Evolutionary conservation across 1,140 invertebrate species (phyloP), one percentile per base, ranked within the genome.

Genomic region (Calliphora vicina): DNA sequence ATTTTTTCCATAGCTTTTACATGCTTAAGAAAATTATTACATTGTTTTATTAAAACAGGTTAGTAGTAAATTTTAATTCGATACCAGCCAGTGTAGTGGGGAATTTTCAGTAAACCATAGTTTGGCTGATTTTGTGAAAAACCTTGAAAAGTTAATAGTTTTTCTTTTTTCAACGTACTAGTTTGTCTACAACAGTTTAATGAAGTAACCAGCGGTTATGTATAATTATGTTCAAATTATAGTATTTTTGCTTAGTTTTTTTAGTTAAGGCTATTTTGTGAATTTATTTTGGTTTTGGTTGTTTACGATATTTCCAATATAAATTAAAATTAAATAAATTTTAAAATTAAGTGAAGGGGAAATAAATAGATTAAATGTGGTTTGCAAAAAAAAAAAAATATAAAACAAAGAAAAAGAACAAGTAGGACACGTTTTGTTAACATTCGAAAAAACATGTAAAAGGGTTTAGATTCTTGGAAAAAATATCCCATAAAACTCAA

Each of bases 41-140:
- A 67, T 67, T 67, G 61, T 67, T 67, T 57, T 67, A 67, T 67
- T 67, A 67, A 67, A 67, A 67, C 61, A 67, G 61, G 61, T 67
- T 67, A 67, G 61, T 67, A 67, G 61, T 67, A 67, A 67, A 67
- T 67, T 67, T 20, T 67, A 10, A 61, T 61, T 15, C n/a, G 5
- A 17, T 61, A n/a, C n/a, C n/a, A n/a, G n/a, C n/a, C n/a, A n/a
- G 50, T 61, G 5, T 61, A 6, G 5, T 43, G 42, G 12, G 42
- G 42, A 43, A 6, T 43, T 43, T 43, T 6, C 5, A 43, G 42
- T 43, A n/a, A n/a, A n/a, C 12, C 5, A 6, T 43, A 43, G 12
- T 6, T 43, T 6, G 12, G 12, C 12, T 43, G 5, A 43, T 6
- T 6, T 43, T 12, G 42, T 6, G 15, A 23, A 67, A 67, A 67